phyloP scores from a whole-genome alignment of 2,797 vertebrate genomes.

The Sardinella longiceps region DNA sequence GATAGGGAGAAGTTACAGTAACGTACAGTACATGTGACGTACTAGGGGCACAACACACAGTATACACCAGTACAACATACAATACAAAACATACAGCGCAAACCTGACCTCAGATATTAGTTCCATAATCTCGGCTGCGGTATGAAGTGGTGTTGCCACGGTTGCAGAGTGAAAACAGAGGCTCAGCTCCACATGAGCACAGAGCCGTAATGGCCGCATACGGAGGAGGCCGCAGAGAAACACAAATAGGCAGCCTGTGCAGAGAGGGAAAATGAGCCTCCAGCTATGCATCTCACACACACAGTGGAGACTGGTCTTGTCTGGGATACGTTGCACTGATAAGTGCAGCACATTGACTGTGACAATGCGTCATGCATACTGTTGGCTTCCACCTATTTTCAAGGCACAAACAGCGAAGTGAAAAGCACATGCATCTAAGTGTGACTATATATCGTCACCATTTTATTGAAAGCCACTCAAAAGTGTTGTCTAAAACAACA shows the following conservation, averaged over 20 bases:
- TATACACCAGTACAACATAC: too few species aligned
- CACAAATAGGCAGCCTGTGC: background rate
- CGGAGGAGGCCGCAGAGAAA: background rate
- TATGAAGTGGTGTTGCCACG: slow-evolving; percentile 1
- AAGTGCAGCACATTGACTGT: background rate
- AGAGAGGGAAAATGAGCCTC: background rate
- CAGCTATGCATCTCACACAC: background rate
- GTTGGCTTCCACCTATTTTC: background rate
- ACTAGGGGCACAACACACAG: too few species aligned
- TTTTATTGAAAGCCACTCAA: background rate
- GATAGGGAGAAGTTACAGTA: too few species aligned
- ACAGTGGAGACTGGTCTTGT: background rate
- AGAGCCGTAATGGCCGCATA: background rate
- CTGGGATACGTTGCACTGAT: background rate
- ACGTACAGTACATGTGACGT: too few species aligned
- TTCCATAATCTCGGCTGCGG: too few species aligned
- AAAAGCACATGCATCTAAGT: background rate
- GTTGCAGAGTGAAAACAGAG: background rate
- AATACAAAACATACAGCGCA: too few species aligned
- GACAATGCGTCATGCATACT: background rate
- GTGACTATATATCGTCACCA: background rate
- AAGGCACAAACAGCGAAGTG: background rate
- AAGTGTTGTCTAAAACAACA: background rate
- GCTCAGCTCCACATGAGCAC: background rate
- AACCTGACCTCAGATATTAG: too few species aligned